These are phyloP conservation scores for Chelonoidis abingdonii DNA, from an alignment of 2,113 vertebrate species.

Conservation along the genomic window DNA sequence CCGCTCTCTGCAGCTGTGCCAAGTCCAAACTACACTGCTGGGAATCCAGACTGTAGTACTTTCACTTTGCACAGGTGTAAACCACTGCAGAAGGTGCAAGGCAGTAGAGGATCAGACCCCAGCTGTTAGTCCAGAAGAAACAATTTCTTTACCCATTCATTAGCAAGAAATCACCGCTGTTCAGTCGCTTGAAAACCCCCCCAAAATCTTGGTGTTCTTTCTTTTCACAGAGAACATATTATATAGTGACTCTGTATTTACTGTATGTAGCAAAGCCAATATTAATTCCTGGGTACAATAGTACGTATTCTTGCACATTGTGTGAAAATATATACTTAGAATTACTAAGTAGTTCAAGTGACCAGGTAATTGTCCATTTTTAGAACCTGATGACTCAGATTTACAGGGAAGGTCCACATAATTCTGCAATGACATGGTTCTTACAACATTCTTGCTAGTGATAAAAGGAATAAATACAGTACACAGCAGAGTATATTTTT, in stretches of 20 bases:
- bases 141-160: neutral
- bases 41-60: neutral
- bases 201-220: neutral
- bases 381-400: neutral
- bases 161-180: neutral
- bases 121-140: neutral
- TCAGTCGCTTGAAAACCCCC: neutral
- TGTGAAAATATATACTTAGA: neutral
- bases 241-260: neutral
- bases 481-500: neutral
- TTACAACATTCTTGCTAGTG: neutral
- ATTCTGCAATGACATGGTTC: neutral
- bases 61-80: neutral
- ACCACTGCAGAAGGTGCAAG: neutral
- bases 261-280: neutral
- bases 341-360: neutral
- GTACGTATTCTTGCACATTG: neutral
- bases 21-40: neutral
- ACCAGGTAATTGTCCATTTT: neutral
- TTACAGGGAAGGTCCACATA: neutral
- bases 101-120: neutral
- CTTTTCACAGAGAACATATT: neutral
- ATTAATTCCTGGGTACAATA: neutral
- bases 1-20: neutral
- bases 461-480: neutral